These are phyloP conservation scores for Pangasius macronema DNA, from an alignment of 2,797 vertebrate species.

Conservation along the genomic window DNA sequence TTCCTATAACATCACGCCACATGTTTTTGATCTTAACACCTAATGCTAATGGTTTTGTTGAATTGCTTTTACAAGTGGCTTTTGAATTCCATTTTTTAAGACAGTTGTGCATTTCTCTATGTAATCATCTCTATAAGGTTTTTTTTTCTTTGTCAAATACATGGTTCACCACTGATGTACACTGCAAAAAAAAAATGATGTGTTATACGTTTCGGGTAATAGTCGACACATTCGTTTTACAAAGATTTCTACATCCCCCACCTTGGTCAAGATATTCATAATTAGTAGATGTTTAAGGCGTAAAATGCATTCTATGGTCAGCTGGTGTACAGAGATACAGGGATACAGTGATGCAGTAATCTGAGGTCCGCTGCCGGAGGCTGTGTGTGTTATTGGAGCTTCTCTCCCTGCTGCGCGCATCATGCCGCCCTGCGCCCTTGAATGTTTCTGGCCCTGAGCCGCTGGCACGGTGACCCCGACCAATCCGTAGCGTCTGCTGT, in stretches of 20 bases:
- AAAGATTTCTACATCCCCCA: too few species aligned
- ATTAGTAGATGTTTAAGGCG: neutral
- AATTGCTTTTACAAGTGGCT: neutral
- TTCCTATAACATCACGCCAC: neutral
- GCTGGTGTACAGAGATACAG: neutral
- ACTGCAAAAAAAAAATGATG: neutral
- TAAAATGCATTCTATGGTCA: neutral
- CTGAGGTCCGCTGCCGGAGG: neutral
- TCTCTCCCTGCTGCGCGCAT: slow-evolving; percentile 31
- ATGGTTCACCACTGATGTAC: neutral
- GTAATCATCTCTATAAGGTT: neutral
- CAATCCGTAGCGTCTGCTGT: slow-evolving; percentile 49
- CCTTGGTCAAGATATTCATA: neutral
- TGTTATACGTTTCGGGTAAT: too few species aligned
- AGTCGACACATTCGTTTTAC: too few species aligned
- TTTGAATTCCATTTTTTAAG: neutral
- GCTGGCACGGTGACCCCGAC: slow-evolving; percentile 50
- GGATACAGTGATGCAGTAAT: neutral
- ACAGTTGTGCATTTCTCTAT: neutral
- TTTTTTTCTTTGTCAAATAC: neutral
- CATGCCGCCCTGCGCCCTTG: slow-evolving; percentile 45
- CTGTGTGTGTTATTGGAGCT: neutral
- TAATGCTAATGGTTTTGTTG: neutral
- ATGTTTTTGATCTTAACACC: neutral
- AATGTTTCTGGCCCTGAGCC: slow-evolving; percentile 51